Base-by-base conservation (phyloP, 2,888 invertebrate genomes). In the Xanthia togata region DNA sequence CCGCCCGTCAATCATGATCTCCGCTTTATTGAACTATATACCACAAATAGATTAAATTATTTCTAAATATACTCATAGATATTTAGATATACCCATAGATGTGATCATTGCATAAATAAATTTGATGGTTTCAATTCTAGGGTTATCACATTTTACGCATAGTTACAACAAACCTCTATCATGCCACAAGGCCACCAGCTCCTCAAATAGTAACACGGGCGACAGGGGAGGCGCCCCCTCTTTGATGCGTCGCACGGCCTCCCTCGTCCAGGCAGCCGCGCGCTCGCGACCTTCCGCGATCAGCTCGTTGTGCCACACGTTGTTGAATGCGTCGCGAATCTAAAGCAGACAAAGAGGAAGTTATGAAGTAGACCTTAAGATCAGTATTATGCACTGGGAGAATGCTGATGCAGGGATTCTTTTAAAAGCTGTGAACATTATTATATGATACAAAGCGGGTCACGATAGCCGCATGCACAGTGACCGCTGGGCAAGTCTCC, bases 181-280 rank as follows among this genome's bases (percentile, higher is more conserved):
- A 65, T 94, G 95, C 55, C 96, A 94, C 72, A 97, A 89, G 0
- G 94, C 89, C 4, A 94, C 89, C 12, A 96, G 89, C 67, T 96
- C 96, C 41, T 95, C 92, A 44, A 96, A 96, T 0, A 96, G 90
- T 50, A 94, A 86, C 17, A 95, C 84, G 0, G 96, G 96, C 0
- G 96, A 96, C 41, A 96, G 89, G 0, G 95, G 96, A 6, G 93
- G 95, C 2, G 95, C 92, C 0, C 96, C 96, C 23, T 96, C 96
- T 2, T 91, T 88, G 55, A 96, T 88, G 5, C 96, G 90, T 47
- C 91, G 92, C 2, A 93, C 89, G 0, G 96, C 91, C 69, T 95
- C 96, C 0, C 90, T 84, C 3, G 92, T 82, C 95, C 95, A 96
- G 0, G 91, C 94, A 0, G 88, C 91, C 3, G 93, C 93, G 14